Conservation (phyloP, 2,888 invertebrate species). For the Adelphocoris suturalis region DNA sequence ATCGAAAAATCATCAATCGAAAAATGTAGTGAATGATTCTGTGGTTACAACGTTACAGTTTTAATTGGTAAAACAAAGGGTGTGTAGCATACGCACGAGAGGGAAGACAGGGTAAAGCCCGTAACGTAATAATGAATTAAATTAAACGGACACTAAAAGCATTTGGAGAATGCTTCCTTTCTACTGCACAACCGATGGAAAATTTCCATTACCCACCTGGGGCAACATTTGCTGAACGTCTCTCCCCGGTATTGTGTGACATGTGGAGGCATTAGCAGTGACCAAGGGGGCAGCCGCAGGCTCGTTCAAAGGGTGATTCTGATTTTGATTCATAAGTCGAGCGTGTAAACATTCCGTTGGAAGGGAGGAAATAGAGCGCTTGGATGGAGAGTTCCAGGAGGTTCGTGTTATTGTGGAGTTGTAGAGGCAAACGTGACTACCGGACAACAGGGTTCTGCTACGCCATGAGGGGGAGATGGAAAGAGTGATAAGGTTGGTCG, state of each 20-base stretch:
- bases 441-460: too few relatives aligned
- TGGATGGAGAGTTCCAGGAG: neutral
- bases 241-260: neutral
- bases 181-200: neutral
- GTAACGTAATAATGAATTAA: neutral
- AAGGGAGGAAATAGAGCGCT: constrained; percentile 5
- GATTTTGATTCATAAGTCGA: neutral
- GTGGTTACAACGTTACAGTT: neutral
- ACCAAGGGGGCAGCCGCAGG: neutral
- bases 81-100: too few relatives aligned
- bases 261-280: neutral
- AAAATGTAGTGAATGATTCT: neutral
- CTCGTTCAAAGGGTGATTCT: constrained; percentile 1
- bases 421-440: neutral
- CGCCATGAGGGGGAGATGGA: too few relatives aligned
- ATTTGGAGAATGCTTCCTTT: neutral
- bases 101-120: neutral
- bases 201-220: neutral
- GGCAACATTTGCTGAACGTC: neutral
- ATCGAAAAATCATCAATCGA: too few relatives aligned
- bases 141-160: neutral
- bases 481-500: too few relatives aligned
- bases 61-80: too few relatives aligned
- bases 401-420: constrained; percentile 11
- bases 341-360: neutral